Evolutionary conservation across 2,888 invertebrate species (phyloP), one percentile per base, ranked within the genome.

Genomic region (Antheraea assamensis): DNA sequence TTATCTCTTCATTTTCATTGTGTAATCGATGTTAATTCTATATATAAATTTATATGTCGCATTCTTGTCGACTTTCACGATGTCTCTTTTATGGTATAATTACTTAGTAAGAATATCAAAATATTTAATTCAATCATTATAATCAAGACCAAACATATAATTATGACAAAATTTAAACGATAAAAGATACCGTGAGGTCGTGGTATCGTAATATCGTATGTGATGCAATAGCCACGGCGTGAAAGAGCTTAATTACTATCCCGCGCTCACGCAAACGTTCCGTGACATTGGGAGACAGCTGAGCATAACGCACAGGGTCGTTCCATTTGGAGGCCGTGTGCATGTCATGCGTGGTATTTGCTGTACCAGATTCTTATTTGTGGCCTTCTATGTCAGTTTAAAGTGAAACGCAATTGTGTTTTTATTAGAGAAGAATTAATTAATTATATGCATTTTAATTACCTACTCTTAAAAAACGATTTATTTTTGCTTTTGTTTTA

Each of bases 181-280:
- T 19, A 30, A 64, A 17, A 2, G 13, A 58, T 58, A 58, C n/a
- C 15, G 10, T 24, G n/a, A 58, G n/a, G 24, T 58, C 15, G 24
- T 21, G 55, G 21, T 55, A 55, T 55, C 58, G 24, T 13, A 13
- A 58, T 24, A 52, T 21, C n/a, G 61, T 17, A 61, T 77, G 77
- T 90, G 88, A 87, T 81, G 88, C 84, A 90, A 90, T 78, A 47
- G 77, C 76, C 78, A 82, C 80, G 77, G 77, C 77, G 78, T 75
- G 77, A 80, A 74, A 81, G 79, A 80, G 73, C 74, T 78, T 74
- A 78, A 78, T 77, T 78, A 74, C 71, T 70, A 49, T 58, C 73
- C 73, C 76, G 74, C 77, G 80, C 79, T 83, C 80, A 79, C 78
- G 80, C 79, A 70, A 73, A 77, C 77, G 77, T 76, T 77, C 75